These are phyloP conservation scores for Himalopsyche phryganea DNA, from an alignment of 1,140 invertebrate genomes.

Conservation along the genomic window DNA sequence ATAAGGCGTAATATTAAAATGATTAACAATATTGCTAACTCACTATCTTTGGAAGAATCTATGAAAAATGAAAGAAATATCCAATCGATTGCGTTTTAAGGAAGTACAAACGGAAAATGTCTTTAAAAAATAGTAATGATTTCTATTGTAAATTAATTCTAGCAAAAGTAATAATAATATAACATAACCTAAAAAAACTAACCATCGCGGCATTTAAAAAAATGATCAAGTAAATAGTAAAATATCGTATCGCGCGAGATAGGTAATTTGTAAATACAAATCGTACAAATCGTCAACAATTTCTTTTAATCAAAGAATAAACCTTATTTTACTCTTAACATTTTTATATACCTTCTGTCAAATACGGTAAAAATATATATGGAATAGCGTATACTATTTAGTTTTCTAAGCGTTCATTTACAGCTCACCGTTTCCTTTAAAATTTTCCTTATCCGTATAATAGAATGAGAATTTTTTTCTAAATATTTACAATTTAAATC, in stretches of 20 bases:
- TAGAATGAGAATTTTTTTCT: slow-evolving; percentile 29
- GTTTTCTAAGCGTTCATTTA: slow-evolving; percentile 32
- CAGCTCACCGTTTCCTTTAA: slow-evolving; percentile 12
- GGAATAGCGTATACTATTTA: slow-evolving; percentile 35
- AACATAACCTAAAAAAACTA: slow-evolving; percentile 19
- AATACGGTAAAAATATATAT: slow-evolving; percentile 36
- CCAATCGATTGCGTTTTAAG: slow-evolving; percentile 9
- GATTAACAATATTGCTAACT: slow-evolving; percentile 36
- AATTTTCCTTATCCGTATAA: slow-evolving; percentile 15
- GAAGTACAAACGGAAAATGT: background rate
- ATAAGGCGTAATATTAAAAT: slow-evolving; percentile 35
- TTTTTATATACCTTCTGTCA: slow-evolving; percentile 33
- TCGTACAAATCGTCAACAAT: slow-evolving; percentile 34
- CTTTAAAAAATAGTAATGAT: background rate
- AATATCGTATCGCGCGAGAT: too few species aligned
- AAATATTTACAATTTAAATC: slow-evolving; percentile 29
- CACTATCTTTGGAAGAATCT: slow-evolving; percentile 36
- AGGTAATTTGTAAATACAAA: slow-evolving; percentile 14
- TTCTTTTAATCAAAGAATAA: slow-evolving; percentile 35
- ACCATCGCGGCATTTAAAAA: background rate
- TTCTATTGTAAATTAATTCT: too few species aligned
- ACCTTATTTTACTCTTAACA: slow-evolving; percentile 35
- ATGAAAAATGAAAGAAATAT: slow-evolving; percentile 31
- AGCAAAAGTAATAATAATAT: background rate
- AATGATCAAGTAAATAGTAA: too few species aligned